phyloP scores from a whole-genome alignment of 2,797 vertebrate genomes.

The Myotis findleyi region DNA sequence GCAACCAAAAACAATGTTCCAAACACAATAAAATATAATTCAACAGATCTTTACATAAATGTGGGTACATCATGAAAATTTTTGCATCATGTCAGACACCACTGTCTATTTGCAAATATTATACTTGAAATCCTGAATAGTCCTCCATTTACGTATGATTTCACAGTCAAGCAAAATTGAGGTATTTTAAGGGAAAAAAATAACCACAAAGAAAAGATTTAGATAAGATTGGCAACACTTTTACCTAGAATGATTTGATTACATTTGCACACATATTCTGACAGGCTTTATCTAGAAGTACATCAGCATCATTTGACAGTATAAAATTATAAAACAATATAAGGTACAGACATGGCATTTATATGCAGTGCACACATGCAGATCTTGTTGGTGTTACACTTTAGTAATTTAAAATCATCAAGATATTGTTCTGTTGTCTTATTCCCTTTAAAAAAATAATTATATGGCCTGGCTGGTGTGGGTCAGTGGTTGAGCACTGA shows the following conservation, averaged over 20 bases:
- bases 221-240: not conserved
- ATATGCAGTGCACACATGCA: slow-evolving; percentile 17
- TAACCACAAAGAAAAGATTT: not conserved
- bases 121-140: slow-evolving; percentile 66
- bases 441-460: not conserved
- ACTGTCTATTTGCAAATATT: slow-evolving; percentile 66
- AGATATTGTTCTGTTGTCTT: not conserved
- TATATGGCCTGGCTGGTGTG: not conserved
- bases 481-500: not conserved
- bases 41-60: slow-evolving; percentile 47
- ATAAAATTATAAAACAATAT: slow-evolving; percentile 69
- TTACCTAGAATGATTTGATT: slow-evolving; percentile 73
- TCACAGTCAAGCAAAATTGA: slow-evolving; percentile 74
- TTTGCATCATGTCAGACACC: not conserved
- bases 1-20: not conserved
- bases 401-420: slow-evolving; percentile 58
- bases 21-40: slow-evolving; percentile 42
- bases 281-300: slow-evolving; percentile 59
- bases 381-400: not conserved
- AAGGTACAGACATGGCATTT: slow-evolving; percentile 31
- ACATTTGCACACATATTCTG: slow-evolving; percentile 59
- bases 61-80: not conserved
- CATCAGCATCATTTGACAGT: slow-evolving; percentile 66
- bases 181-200: slow-evolving; percentile 11
- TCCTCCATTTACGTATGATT: slow-evolving; percentile 64